Percentiles rank a stretch among this genome's conserved stretches.
phyloP scores from a whole-genome alignment of 2,888 invertebrate species.

The Siphonodentalium dalli region DNA sequence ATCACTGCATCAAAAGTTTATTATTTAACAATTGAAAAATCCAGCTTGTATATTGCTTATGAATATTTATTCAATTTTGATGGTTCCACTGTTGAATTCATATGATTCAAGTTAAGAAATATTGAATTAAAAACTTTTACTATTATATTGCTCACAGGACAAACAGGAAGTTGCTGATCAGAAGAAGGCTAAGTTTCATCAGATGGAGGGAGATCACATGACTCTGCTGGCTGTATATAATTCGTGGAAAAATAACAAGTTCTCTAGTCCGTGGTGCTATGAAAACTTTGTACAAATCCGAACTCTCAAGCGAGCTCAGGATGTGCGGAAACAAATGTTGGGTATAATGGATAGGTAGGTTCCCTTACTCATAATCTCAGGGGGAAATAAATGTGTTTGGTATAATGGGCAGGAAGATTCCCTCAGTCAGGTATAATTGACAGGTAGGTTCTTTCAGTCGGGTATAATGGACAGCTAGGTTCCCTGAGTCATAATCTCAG shows the following conservation, averaged over 20 bases:
- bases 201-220: slow-evolving; percentile 97
- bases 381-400: too few species aligned
- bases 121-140: not conserved
- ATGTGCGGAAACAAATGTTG: slow-evolving; percentile 94
- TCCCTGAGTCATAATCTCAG: too few species aligned
- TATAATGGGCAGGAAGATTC: too few species aligned
- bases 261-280: slow-evolving; percentile 99
- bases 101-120: too few species aligned
- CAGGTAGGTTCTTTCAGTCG: too few species aligned
- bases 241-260: slow-evolving; percentile 99
- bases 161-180: slow-evolving; percentile 88
- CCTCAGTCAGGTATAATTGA: too few species aligned
- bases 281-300: slow-evolving; percentile 98
- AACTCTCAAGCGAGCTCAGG: slow-evolving; percentile 95
- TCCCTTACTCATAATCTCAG: not conserved
- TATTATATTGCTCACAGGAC: slow-evolving; percentile 42
- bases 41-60: not conserved
- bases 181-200: slow-evolving; percentile 99
- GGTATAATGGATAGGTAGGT: slow-evolving; percentile 92
- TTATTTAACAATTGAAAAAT: too few species aligned
- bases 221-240: slow-evolving; percentile 98
- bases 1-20: too few species aligned
- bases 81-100: not conserved
- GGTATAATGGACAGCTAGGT: too few species aligned
- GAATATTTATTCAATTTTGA: not conserved